Percentiles rank a stretch among this genome's conserved stretches.
Evolutionary conservation across 2,888 invertebrate genomes (phyloP).

Genomic region (Torymus auratus): DNA sequence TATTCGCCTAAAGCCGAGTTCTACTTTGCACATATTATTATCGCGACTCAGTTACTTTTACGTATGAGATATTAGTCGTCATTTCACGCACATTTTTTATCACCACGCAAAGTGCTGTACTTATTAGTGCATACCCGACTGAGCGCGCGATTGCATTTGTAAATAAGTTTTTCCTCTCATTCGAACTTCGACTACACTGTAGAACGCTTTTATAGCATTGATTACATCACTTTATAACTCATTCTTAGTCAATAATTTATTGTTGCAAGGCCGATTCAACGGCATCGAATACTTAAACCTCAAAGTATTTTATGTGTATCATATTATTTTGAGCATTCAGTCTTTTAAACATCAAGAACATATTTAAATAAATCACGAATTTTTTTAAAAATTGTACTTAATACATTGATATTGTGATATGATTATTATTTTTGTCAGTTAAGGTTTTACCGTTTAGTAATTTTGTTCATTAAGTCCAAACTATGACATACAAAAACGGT

Average conservation of each 20-base stretch:
- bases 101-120: background rate
- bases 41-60: background rate
- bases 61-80: background rate
- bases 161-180: constrained; percentile 34
- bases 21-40: background rate
- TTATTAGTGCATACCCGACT: background rate
- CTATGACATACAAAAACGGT: background rate
- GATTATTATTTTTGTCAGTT: background rate
- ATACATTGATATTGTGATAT: background rate
- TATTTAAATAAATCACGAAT: no score
- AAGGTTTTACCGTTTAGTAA: background rate
- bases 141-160: constrained; percentile 26
- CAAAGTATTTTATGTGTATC: constrained; percentile 30
- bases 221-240: constrained; percentile 21
- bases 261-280: constrained; percentile 7
- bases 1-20: no score
- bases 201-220: constrained; percentile 8
- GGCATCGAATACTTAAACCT: constrained; percentile 30
- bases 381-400: no score
- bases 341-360: no score
- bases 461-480: background rate
- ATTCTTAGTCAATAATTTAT: constrained; percentile 28
- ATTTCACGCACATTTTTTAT: background rate
- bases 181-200: background rate
- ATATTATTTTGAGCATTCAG: background rate